Evolutionary conservation across 2,113 vertebrate species (phyloP), one percentile per base, ranked within the genome.

Genomic region (Anhinga rufa): DNA sequence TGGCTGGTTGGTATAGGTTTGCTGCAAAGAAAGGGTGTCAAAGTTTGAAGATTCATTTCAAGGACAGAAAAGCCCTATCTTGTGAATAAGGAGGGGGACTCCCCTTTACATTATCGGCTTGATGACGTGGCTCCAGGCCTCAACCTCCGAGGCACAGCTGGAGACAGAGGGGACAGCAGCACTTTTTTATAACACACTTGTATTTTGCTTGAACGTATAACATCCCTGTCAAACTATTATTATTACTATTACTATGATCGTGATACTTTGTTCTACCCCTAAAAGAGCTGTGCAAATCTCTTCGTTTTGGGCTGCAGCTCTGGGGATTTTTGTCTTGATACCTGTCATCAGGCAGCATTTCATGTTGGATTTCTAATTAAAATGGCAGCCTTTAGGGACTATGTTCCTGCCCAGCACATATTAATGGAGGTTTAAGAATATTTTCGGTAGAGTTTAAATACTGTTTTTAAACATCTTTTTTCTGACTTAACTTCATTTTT

Each of bases 281-380:
- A 17, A 15, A 9, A 60, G 69, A 57, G 46, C 74, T 80, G 19
- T 75, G 54, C 84, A 65, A 3, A 29, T 31, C 61, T 75, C 31
- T 38, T 62, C 11, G 12, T 51, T 57, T 52, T 6, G 1, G 44
- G 34, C 52, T 92, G 38, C 21, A 46, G 42, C 95, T 85, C 83
- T 40, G 21, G 88, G 66, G 70, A 84, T 58, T 84, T 88, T 36
- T 65, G 70, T 60, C 88, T 77, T 68, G 31, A 22, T 71, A 25
- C 32, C 64, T 71, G 58, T 76, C 68, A 86, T 28, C 90, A 75
- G 80, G 62, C 83, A 80, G 60, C 55, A 38, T 82, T 88, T 96
- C 94, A 84, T 95, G 40, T 20, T 70, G 71, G 58, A 77, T 88
- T 82, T 91, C 78, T 93, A 93, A 96, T 95, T 93, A 84, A 92